Evolutionary conservation across 2,888 invertebrate species (phyloP).

Genomic region (Pterostichus madidus): DNA sequence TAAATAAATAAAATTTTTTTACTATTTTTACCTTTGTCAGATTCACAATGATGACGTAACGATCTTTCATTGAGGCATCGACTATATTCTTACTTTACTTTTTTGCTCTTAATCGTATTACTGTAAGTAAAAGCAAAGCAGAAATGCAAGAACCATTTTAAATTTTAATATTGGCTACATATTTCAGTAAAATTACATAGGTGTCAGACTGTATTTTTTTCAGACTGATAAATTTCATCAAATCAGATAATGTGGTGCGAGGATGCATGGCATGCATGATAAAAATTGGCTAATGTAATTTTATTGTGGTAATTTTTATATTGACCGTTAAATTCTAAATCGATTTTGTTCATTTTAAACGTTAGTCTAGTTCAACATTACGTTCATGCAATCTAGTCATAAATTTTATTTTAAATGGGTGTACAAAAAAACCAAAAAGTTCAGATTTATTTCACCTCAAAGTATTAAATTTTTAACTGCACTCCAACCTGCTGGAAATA

Average conservation of each 20-base stretch:
- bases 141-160: no score
- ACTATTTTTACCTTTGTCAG: no score
- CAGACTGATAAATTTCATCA: background rate
- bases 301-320: slow-evolving; percentile 35
- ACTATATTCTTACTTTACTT: no score
- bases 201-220: background rate
- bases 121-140: no score
- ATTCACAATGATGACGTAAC: no score
- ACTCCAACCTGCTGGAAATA: background rate
- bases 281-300: slow-evolving; percentile 24
- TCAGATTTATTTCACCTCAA: slow-evolving; percentile 31
- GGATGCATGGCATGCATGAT: slow-evolving; percentile 19
- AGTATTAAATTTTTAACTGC: slow-evolving; percentile 42
- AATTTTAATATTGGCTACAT: no score
- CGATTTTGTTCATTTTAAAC: slow-evolving; percentile 45
- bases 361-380: slow-evolving; percentile 31
- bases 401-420: slow-evolving; percentile 45
- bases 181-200: no score
- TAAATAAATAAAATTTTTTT: no score
- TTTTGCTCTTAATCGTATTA: no score
- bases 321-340: slow-evolving; percentile 44
- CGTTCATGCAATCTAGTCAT: slow-evolving; percentile 36
- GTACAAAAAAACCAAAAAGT: slow-evolving; percentile 26
- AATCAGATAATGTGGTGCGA: background rate
- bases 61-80: no score